phyloP scores from a whole-genome alignment of 2,113 vertebrate genomes.

The Phodopus roborovskii region DNA sequence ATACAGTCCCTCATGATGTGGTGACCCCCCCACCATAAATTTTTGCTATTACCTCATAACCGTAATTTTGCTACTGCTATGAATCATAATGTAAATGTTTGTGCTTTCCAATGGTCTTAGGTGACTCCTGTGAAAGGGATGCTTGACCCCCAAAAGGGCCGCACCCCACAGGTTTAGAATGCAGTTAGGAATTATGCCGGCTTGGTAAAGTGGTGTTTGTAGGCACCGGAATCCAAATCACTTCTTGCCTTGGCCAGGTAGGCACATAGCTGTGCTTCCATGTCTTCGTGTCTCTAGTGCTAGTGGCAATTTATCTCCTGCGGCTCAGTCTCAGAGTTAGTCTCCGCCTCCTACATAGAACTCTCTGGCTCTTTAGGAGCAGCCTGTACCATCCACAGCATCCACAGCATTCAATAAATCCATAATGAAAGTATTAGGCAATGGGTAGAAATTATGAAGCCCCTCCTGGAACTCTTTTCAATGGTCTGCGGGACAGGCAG shows the following conservation, averaged over 20 bases:
- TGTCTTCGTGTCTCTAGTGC: background rate
- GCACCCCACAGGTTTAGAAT: background rate
- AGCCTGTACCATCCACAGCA: background rate
- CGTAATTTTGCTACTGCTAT: background rate
- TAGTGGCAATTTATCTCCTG: background rate
- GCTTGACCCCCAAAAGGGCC: background rate
- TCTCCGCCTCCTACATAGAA: background rate
- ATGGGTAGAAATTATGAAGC: background rate
- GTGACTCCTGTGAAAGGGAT: background rate
- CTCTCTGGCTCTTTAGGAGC: background rate
- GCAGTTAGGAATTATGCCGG: background rate
- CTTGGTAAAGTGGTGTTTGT: background rate
- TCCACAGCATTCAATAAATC: background rate
- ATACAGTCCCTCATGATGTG: background rate
- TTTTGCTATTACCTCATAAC: background rate
- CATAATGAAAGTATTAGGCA: accelerated
- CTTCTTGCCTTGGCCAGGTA: background rate
- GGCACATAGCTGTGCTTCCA: background rate
- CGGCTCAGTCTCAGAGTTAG: background rate
- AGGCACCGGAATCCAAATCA: background rate
- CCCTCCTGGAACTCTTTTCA: background rate
- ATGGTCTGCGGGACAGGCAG: background rate
- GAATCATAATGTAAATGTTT: background rate
- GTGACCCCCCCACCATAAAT: background rate
- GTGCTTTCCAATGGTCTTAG: background rate